Conservation (phyloP, 1,140 invertebrate genomes). For the Drosophila kanapiae region DNA sequence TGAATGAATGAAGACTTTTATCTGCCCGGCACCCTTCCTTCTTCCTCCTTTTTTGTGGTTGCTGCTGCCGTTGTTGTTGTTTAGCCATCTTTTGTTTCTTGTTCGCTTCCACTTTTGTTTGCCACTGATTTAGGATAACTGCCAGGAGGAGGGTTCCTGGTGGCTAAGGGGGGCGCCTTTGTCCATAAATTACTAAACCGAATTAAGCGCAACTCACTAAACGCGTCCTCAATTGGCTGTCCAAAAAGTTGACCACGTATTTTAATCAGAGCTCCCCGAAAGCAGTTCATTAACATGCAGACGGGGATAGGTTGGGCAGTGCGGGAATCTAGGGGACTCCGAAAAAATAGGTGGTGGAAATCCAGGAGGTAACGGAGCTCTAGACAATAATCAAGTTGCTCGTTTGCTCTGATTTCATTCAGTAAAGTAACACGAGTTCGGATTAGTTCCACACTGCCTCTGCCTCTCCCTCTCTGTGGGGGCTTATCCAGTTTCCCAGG, state of each 20-base stretch:
- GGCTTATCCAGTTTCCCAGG: conserved; percentile 28
- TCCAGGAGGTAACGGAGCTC: conserved; percentile 22
- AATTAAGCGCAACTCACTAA: conserved; percentile 81
- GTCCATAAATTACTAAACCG: conserved; percentile 82
- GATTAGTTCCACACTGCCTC: conserved; percentile 64
- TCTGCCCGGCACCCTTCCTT: conserved; percentile 57
- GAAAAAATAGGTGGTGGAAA: conserved; percentile 4
- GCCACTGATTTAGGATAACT: conserved; percentile 54
- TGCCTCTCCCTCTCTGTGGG: neutral
- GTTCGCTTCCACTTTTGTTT: conserved; percentile 46
- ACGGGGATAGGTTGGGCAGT: conserved; percentile 8
- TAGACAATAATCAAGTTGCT: conserved; percentile 78
- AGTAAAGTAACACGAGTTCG: conserved; percentile 72
- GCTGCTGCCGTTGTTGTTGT: conserved; percentile 40
- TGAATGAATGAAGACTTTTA: conserved; percentile 84
- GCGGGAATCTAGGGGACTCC: neutral
- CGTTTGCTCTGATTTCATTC: conserved; percentile 71
- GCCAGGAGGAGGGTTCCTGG: conserved; percentile 4
- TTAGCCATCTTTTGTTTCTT: conserved; percentile 46
- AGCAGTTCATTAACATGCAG: conserved; percentile 76
- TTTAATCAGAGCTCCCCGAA: conserved; percentile 64
- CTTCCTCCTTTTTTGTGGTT: neutral
- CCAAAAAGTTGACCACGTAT: conserved; percentile 81
- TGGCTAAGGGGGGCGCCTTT: conserved; percentile 49
- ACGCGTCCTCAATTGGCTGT: conserved; percentile 78